These are phyloP conservation scores for Carduelis carduelis DNA, from an alignment of 2,797 vertebrate genomes.

Conservation along the genomic window DNA sequence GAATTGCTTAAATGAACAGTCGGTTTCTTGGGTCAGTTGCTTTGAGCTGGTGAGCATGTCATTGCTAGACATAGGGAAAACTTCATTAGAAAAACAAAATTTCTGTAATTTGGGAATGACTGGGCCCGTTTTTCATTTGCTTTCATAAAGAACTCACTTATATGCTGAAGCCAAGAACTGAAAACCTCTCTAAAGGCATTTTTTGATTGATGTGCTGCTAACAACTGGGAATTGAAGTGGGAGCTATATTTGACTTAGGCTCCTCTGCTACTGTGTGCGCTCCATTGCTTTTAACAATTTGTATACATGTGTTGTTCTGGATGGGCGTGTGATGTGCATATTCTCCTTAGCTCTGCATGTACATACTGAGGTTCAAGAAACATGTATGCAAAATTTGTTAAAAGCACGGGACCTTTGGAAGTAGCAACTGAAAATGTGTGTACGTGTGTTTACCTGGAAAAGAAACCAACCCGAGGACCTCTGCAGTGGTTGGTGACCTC, in stretches of 20 bases:
- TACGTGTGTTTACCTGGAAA: background rate
- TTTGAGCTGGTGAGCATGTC: background rate
- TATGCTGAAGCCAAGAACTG: background rate
- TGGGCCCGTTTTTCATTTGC: background rate
- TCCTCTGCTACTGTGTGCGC: background rate
- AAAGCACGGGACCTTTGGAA: background rate
- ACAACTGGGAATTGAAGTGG: conserved; percentile 11
- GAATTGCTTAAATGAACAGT: background rate
- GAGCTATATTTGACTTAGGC: background rate
- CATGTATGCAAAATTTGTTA: conserved; percentile 22
- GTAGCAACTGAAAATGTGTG: background rate
- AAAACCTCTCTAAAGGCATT: conserved; percentile 4
- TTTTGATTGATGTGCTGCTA: conserved; percentile 4
- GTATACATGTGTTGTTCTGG: background rate
- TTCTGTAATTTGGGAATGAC: background rate
- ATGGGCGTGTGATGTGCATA: background rate
- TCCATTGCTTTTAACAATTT: background rate
- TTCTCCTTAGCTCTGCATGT: background rate
- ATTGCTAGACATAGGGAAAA: background rate
- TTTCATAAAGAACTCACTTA: background rate
- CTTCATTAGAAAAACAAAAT: background rate
- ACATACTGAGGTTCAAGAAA: background rate
- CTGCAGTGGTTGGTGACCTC: background rate
- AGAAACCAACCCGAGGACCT: background rate
- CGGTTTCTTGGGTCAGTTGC: background rate